These are phyloP conservation scores for Dolichomitus sp. DNA, from an alignment of 2,888 invertebrate species.

Conservation along the genomic window DNA sequence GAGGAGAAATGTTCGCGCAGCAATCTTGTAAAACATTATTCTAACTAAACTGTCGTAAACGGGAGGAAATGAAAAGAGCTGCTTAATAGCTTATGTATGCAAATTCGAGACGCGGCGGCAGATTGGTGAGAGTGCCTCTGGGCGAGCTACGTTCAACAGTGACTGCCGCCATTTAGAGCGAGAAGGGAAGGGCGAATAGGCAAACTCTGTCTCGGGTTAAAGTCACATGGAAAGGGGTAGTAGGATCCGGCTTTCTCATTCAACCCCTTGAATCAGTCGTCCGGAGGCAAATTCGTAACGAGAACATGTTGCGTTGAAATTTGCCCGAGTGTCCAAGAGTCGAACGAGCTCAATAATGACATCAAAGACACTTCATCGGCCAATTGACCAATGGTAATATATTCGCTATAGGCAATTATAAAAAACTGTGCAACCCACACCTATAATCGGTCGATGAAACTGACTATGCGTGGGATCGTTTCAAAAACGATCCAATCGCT, in stretches of 20 bases:
- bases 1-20: constrained; percentile 80
- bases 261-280: constrained; percentile 32
- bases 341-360: constrained; percentile 81
- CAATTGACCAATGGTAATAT: constrained; percentile 72
- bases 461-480: constrained; percentile 70
- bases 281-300: not conserved
- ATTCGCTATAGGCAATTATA: constrained; percentile 40
- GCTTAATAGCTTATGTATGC: constrained; percentile 86
- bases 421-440: constrained; percentile 11
- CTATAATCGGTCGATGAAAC: constrained; percentile 69
- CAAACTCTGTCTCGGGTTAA: constrained; percentile 45
- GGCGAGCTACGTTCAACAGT: constrained; percentile 46
- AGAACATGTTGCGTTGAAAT: not conserved
- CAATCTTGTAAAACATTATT: constrained; percentile 86
- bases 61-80: constrained; percentile 86
- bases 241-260: constrained; percentile 32
- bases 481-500: constrained; percentile 50
- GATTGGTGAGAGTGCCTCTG: constrained; percentile 83
- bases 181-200: constrained; percentile 71
- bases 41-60: constrained; percentile 86
- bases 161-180: constrained; percentile 68
- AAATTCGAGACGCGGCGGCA: constrained; percentile 81
- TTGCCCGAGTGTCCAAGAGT: not conserved
- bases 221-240: constrained; percentile 35
- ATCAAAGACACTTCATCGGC: constrained; percentile 83